Percentiles rank a stretch among this genome's conserved stretches.
Conservation (phyloP, 2,797 vertebrate species). For the Aphelocoma californica region DNA sequence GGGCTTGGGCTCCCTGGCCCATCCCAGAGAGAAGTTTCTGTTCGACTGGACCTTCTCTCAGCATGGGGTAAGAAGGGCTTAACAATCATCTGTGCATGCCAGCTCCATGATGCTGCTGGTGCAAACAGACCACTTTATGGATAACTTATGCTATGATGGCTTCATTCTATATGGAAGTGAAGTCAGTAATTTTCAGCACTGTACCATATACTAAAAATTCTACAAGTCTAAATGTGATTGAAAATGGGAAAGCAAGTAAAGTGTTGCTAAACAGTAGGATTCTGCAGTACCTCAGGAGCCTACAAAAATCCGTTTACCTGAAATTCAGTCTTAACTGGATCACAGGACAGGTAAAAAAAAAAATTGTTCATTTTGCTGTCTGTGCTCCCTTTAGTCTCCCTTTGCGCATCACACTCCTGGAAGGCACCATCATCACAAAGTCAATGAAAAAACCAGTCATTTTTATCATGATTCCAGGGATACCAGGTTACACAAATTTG, state of each 20-base stretch:
- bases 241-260: background rate
- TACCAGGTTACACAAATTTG: background rate
- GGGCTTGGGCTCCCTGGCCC: background rate
- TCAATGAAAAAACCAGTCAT: accelerated
- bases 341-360: background rate
- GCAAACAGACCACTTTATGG: background rate
- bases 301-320: background rate
- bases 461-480: background rate
- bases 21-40: background rate
- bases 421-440: background rate
- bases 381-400: background rate
- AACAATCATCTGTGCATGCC: background rate
- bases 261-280: background rate
- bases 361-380: background rate
- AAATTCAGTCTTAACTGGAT: background rate
- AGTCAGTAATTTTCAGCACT: background rate
- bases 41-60: background rate
- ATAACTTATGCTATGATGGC: background rate
- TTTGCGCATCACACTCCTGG: background rate
- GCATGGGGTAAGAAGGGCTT: background rate
- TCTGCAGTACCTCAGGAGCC: background rate
- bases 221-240: background rate
- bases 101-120: background rate
- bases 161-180: background rate
- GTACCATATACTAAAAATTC: background rate